Evolutionary conservation across 2,888 invertebrate genomes (phyloP).

Genomic region (Drosophila fungiperda): DNA sequence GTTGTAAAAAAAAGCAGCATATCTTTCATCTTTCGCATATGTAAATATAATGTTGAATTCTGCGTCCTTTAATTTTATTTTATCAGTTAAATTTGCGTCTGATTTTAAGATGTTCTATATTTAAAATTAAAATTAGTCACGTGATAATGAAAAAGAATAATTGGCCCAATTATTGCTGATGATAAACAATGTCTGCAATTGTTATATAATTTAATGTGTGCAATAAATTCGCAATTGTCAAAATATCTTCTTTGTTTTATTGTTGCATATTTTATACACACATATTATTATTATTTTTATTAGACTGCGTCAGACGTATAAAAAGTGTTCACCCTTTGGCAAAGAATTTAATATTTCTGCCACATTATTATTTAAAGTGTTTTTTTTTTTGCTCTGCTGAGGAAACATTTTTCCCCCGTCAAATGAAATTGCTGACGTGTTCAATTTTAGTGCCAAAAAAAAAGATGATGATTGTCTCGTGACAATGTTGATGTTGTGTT

Average conservation of each 20-base stretch:
- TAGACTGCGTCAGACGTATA: not conserved
- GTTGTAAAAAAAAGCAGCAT: not conserved
- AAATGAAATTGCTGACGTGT: slow-evolving; percentile 36
- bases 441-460: not conserved
- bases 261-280: not conserved
- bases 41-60: not conserved
- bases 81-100: not conserved
- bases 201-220: not conserved
- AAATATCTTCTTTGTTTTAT: not conserved
- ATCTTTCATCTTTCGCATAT: not conserved
- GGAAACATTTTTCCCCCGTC: not conserved
- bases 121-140: not conserved
- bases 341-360: slow-evolving; percentile 11
- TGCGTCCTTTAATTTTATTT: not conserved
- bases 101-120: not conserved
- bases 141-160: not conserved
- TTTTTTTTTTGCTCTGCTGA: slow-evolving; percentile 1
- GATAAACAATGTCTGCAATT: not conserved
- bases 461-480: slow-evolving; percentile 19
- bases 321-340: not conserved
- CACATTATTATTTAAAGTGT: slow-evolving; percentile 4
- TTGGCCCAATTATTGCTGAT: not conserved
- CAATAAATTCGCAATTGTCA: not conserved
- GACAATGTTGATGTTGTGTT: slow-evolving; percentile 1
- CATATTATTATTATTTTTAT: not conserved